Evolutionary conservation across 1,140 invertebrate species (phyloP).

Genomic region (Drosophila lowei): DNA sequence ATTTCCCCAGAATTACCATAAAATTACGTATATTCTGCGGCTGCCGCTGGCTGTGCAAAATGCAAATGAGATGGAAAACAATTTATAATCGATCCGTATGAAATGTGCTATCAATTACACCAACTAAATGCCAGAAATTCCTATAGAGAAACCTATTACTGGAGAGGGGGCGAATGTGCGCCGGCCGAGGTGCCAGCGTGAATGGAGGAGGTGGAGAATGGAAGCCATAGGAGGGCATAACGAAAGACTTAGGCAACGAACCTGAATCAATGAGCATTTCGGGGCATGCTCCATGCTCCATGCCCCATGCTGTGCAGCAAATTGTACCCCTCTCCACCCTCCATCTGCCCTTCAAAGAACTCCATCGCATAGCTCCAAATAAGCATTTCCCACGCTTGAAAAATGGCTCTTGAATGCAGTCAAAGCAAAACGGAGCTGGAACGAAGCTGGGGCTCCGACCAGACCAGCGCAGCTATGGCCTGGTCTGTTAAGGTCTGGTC

Average conservation of each 20-base stretch:
- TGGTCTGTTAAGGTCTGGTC: slow-evolving; percentile 1
- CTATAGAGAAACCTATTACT: background rate
- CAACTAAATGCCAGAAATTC: slow-evolving; percentile 13
- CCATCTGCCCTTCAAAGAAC: background rate
- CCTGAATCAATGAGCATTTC: slow-evolving; percentile 39
- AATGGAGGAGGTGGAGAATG: background rate
- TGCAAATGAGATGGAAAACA: slow-evolving; percentile 37
- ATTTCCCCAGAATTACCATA: background rate
- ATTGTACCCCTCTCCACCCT: slow-evolving; percentile 1
- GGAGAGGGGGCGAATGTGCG: background rate
- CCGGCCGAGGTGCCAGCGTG: background rate
- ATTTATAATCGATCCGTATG: slow-evolving; percentile 11
- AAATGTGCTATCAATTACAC: slow-evolving; percentile 47
- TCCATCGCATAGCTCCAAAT: slow-evolving; percentile 7
- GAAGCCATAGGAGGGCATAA: slow-evolving; percentile 30
- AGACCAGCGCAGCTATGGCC: background rate
- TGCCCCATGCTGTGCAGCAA: slow-evolving; percentile 31
- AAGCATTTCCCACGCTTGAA: slow-evolving; percentile 47
- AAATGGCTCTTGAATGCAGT: slow-evolving; percentile 27
- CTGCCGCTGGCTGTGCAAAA: slow-evolving; percentile 18
- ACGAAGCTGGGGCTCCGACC: background rate
- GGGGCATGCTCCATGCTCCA: slow-evolving; percentile 16
- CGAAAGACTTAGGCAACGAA: slow-evolving; percentile 76
- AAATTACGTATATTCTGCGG: background rate
- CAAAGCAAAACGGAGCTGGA: slow-evolving; percentile 14